These are phyloP conservation scores for Xerus inauris DNA, from an alignment of 2,113 vertebrate species.

Conservation along the genomic window DNA sequence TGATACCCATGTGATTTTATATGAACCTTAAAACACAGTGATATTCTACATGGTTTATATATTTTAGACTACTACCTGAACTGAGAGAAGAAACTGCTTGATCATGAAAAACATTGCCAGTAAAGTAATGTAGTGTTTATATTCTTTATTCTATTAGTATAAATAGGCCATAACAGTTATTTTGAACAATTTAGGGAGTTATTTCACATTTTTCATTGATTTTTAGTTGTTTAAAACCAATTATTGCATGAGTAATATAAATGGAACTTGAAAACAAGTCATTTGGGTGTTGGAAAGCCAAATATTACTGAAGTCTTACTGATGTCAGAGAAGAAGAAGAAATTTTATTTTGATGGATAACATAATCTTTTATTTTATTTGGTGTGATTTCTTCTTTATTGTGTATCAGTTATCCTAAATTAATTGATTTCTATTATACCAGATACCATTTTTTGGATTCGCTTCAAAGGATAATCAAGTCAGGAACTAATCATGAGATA, in stretches of 20 bases:
- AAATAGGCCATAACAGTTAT: slow-evolving; percentile 55
- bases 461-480: slow-evolving; percentile 87
- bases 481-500: slow-evolving; percentile 85
- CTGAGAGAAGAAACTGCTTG: not conserved
- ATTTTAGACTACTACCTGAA: slow-evolving; percentile 11
- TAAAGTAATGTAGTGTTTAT: slow-evolving; percentile 39
- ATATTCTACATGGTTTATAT: not conserved
- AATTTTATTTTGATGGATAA: slow-evolving; percentile 71
- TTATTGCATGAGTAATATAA: slow-evolving; percentile 50
- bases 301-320: slow-evolving; percentile 62
- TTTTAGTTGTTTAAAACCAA: slow-evolving; percentile 69
- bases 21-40: not conserved
- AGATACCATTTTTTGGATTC: slow-evolving; percentile 65
- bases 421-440: slow-evolving; percentile 79
- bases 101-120: slow-evolving; percentile 27
- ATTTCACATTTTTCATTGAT: slow-evolving; percentile 34
- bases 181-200: slow-evolving; percentile 61
- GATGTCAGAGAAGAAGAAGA: slow-evolving; percentile 32
- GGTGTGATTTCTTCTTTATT: slow-evolving; percentile 67
- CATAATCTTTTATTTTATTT: slow-evolving; percentile 70
- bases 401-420: slow-evolving; percentile 75
- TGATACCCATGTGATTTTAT: not conserved
- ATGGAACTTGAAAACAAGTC: slow-evolving; percentile 63
- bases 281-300: slow-evolving; percentile 62
- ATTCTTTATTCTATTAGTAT: slow-evolving; percentile 51